Conservation (phyloP, 2,888 invertebrate genomes). For the Phragmatobia fuliginosa region DNA sequence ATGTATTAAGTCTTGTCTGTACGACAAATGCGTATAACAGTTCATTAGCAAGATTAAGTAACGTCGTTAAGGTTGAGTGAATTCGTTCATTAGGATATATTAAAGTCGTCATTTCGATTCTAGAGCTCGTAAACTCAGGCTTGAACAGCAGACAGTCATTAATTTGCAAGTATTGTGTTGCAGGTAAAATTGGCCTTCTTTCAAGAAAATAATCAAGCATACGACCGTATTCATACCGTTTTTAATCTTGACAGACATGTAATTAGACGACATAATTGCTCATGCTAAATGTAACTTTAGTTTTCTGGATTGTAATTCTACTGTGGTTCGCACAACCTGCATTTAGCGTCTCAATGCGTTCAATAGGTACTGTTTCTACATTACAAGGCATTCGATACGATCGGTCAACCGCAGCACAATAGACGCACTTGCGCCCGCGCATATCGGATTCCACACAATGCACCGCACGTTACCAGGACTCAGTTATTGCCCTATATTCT, state of each 20-base stretch:
- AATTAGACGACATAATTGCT: background rate
- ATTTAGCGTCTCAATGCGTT: background rate
- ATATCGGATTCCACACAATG: slow-evolving; percentile 49
- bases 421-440: slow-evolving; percentile 49
- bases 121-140: background rate
- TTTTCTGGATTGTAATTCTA: background rate
- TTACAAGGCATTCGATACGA: slow-evolving; percentile 46
- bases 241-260: background rate
- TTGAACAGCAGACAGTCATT: background rate
- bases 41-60: slow-evolving; percentile 2
- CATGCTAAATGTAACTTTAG: no score
- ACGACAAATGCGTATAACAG: slow-evolving; percentile 3
- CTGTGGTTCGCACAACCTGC: background rate
- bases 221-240: background rate
- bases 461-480: slow-evolving; percentile 38
- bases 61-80: slow-evolving; percentile 4
- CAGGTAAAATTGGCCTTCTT: background rate
- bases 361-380: background rate
- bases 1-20: background rate
- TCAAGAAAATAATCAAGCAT: background rate
- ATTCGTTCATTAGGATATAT: background rate
- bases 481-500: slow-evolving; percentile 41
- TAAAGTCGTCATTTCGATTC: background rate
- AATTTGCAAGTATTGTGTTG: background rate
- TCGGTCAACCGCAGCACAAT: slow-evolving; percentile 51